These are phyloP conservation scores for Caenorhabditis japonica DNA, from an alignment of 2,888 invertebrate species.

Conservation along the genomic window DNA sequence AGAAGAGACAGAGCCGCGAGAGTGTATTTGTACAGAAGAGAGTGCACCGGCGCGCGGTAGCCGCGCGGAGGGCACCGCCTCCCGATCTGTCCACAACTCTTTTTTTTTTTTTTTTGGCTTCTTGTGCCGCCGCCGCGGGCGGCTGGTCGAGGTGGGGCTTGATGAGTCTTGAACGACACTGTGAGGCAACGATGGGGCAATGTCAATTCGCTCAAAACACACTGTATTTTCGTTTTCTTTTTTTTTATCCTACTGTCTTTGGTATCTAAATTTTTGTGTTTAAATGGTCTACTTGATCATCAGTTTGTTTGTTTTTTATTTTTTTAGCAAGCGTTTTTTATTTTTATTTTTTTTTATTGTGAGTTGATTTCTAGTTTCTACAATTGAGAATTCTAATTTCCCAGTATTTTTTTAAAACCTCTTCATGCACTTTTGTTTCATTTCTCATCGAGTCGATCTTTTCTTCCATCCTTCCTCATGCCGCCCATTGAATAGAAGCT, in stretches of 20 bases:
- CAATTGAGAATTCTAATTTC: neutral
- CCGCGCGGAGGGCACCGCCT: slow-evolving; percentile 54
- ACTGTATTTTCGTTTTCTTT: slow-evolving; percentile 2
- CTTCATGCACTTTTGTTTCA: slow-evolving; percentile 6
- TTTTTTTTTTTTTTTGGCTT: slow-evolving; percentile 46
- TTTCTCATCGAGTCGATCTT: neutral
- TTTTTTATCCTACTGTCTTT: neutral
- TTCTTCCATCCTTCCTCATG: neutral
- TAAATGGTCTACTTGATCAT: neutral
- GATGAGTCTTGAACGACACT: slow-evolving; percentile 45
- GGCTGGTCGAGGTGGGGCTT: slow-evolving; percentile 31
- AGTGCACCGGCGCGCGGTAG: slow-evolving; percentile 36
- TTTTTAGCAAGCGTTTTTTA: neutral
- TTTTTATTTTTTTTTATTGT: neutral
- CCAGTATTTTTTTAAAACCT: neutral
- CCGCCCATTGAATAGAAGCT: neutral
- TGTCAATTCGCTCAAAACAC: slow-evolving; percentile 41
- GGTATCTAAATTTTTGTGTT: neutral
- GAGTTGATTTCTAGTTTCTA: neutral
- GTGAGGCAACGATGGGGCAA: slow-evolving; percentile 21
- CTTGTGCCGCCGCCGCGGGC: slow-evolving; percentile 41
- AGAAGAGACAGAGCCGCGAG: slow-evolving; percentile 21
- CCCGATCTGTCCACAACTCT: slow-evolving; percentile 49
- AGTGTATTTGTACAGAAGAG: slow-evolving; percentile 22
- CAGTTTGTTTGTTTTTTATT: neutral